Evolutionary conservation across 2,888 invertebrate genomes (phyloP).

Genomic region (Dilophus febrilis): DNA sequence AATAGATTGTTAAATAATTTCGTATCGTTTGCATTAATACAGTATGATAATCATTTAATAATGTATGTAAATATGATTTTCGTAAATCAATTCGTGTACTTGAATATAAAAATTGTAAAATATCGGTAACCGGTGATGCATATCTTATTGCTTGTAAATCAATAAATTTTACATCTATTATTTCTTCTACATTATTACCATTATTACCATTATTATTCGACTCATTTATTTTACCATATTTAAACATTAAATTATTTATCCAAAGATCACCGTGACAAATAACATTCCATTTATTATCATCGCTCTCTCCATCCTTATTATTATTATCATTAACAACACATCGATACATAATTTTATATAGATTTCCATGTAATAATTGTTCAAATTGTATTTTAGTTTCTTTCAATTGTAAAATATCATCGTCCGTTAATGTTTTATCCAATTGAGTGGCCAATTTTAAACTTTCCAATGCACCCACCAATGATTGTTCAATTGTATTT

Average conservation of each 20-base stretch:
- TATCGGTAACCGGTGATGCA: constrained; percentile 24
- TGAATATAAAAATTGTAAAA: constrained; percentile 26
- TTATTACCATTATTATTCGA: no score
- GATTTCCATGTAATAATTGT: constrained; percentile 14
- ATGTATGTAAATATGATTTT: constrained; percentile 17
- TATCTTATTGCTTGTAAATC: constrained; percentile 27
- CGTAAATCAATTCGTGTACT: constrained; percentile 23
- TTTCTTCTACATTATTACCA: constrained; percentile 6
- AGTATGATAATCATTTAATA: constrained; percentile 21
- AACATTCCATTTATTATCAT: constrained; percentile 17
- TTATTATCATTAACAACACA: neutral
- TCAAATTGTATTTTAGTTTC: constrained; percentile 17
- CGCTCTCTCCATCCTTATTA: constrained; percentile 15
- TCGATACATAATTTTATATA: constrained; percentile 16
- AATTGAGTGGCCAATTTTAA: constrained; percentile 17
- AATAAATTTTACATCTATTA: constrained; percentile 20
- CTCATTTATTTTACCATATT: no score
- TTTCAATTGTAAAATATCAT: neutral
- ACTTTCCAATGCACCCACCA: constrained; percentile 23
- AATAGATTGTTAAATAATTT: neutral
- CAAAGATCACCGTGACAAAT: constrained; percentile 27
- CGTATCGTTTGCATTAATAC: constrained; percentile 16
- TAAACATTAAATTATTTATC: constrained; percentile 29
- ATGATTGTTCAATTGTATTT: constrained; percentile 19
- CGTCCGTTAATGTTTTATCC: no score